Base-by-base conservation (phyloP, 2,113 vertebrate genomes). In the Corythoichthys intestinalis region DNA sequence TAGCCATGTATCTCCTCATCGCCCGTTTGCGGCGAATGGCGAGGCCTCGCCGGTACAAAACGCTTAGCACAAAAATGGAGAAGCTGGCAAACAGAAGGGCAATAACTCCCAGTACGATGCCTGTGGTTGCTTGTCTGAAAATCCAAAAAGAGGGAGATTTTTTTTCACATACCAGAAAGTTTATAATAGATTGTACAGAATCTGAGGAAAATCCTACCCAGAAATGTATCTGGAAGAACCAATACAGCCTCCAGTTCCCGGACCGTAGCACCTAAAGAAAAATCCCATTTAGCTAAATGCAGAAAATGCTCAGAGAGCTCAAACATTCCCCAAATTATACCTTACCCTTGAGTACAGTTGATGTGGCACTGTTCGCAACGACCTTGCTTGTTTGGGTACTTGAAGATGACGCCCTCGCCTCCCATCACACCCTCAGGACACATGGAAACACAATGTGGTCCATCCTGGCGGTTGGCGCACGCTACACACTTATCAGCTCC, bases 1-100 rank as follows among this genome's bases (percentile, higher is more conserved):
- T 91, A 83, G 94, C 94, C 90, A 98, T 88, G 85, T 98, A 98
- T 83, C 96, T 93, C 71, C 96, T 91, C 93, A 97, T 95, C 0
- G 95, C 94, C 65, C 96, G 88, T 77, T 98, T 98, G 73, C 92
- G 94, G 66, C 93, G 94, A 73, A 97, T 98, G 81, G 91, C 92
- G 4, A 94, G 86, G n/a, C 94, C 90, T n/a, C 96, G 85, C 79
- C 92, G 94, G 75, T 96, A 98, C 49, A 98, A 87, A 58, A 95
- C 77, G 11, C 72, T 86, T 52, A 95, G 85, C 14, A 94, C 81
- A 58, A 94, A 90, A 28, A 92, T 66, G 68, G 91, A 89, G 73
- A 92, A 89, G 52, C 85, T 87, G 12, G 82, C 70, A 28, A 94
- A 84, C 64, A 94, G 65, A 6, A 89, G 78, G 0, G 88, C 90